Base-by-base conservation (phyloP, 1,140 invertebrate species). In the Arion vulgaris region DNA sequence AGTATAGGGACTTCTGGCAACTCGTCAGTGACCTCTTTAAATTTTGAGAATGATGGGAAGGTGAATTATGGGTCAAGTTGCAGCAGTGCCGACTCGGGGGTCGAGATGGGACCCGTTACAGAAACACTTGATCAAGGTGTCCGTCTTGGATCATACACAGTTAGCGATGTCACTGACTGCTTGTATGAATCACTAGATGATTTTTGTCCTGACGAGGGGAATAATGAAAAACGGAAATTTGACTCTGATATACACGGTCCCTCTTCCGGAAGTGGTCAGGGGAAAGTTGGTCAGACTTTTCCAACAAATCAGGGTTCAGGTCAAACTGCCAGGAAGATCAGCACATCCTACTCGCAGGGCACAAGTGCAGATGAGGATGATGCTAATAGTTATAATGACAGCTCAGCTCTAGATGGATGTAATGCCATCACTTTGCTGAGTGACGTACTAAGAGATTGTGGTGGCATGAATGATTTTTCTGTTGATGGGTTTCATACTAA, bases 371-470 rank as follows among this genome's bases (percentile, higher is more conserved):
- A 66, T 28, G 62, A 32, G 11, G n/a, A n/a, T n/a, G n/a, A n/a
- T n/a, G n/a, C n/a, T n/a, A n/a, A n/a, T n/a, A n/a, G n/a, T n/a
- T n/a, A n/a, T n/a, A n/a, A 34, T 66, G 74, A 76, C 41, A 51
- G 41, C 74, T 23, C 74, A 4, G 28, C 86, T 7, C 74, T 84
- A 36, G 89, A 88, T 26, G 87, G 89, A 17, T 83, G 89, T 81
- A 86, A 85, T 0, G 83, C 88, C 0, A 86, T 90, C 13, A 88
- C 88, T 32, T 77, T 89, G 19, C 84, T 90, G 13, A 90, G 89
- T 84, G 87, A 89, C 82, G 86, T 90, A 23, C 83, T 90, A 38
- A 84, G 85, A 39, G 86, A 86, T 78, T 90, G 89, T 73, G 86
- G 86, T 45, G 85, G 83, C 15, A 34, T 84, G 5, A 85, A 85